Conservation (phyloP, 92 coral and sea anemone species). For the Pocillopora meandrina region DNA sequence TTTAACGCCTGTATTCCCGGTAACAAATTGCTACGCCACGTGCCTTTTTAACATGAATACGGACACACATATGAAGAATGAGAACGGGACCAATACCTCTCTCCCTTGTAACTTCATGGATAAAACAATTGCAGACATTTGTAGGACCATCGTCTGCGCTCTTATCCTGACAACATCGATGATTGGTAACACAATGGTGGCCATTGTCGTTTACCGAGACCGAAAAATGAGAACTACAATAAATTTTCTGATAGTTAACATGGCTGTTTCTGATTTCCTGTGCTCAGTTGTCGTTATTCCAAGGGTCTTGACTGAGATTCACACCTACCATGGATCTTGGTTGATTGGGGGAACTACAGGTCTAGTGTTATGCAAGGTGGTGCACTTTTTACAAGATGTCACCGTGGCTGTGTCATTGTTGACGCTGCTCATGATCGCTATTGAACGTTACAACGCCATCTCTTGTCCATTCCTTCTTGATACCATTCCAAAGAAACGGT, state of each 20-base stretch:
- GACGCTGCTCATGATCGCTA: conserved; percentile 17
- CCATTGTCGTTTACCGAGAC: conserved; percentile 23
- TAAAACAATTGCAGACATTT: conserved; percentile 12
- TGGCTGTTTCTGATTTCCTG: conserved; percentile 42
- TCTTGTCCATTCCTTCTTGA: conserved; percentile 1
- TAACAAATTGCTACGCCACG: too few species aligned
- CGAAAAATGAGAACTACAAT: conserved; percentile 30
- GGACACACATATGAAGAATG: background rate
- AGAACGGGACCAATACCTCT: background rate
- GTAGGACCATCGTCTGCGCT: background rate
- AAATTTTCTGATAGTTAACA: conserved; percentile 29
- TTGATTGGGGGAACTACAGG: conserved; percentile 7
- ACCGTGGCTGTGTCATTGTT: conserved; percentile 36
- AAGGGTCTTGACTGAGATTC: background rate
- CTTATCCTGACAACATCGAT: conserved; percentile 4
- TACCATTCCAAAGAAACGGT: background rate
- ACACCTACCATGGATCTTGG: conserved; percentile 16
- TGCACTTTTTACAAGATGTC: conserved; percentile 19
- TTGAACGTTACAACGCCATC: conserved; percentile 29
- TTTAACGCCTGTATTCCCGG: too few species aligned
- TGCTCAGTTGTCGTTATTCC: conserved; percentile 18
- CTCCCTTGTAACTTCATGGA: background rate
- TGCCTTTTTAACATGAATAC: background rate
- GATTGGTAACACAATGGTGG: conserved; percentile 14
- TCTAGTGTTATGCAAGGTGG: conserved; percentile 8